Percentiles rank a stretch among this genome's conserved stretches.
Evolutionary conservation across 2,888 invertebrate species (phyloP).

Genomic region (Caenorhabditis wallacei): DNA sequence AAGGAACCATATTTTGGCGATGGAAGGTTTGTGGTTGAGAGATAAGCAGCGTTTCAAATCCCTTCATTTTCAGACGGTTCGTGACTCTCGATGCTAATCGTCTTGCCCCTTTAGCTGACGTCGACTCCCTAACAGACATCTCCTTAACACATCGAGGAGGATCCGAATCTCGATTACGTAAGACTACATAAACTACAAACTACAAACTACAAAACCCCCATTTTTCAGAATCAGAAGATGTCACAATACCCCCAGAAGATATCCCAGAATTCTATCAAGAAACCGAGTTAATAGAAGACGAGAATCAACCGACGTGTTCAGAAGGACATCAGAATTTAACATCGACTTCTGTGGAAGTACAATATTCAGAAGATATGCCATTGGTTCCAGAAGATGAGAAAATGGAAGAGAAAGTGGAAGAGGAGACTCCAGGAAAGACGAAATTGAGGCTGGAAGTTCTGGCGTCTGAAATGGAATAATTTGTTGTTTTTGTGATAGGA

Average conservation of each 20-base stretch:
- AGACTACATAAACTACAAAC: slow-evolving; percentile 8
- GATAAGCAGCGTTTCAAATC: background rate
- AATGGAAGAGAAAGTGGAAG: background rate
- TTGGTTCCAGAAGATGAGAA: background rate
- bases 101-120: slow-evolving; percentile 63
- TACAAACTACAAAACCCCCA: background rate
- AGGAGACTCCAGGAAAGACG: background rate
- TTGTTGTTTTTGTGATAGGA: slow-evolving; percentile 32
- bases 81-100: slow-evolving; percentile 59
- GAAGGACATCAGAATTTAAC: slow-evolving; percentile 10
- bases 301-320: slow-evolving; percentile 12
- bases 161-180: slow-evolving; percentile 50
- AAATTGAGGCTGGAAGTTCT: slow-evolving; percentile 36
- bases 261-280: slow-evolving; percentile 17
- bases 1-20: slow-evolving; percentile 45
- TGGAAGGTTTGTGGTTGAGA: slow-evolving; percentile 47
- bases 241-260: slow-evolving; percentile 20
- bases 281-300: background rate
- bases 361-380: slow-evolving; percentile 12
- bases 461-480: slow-evolving; percentile 40
- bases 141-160: slow-evolving; percentile 55
- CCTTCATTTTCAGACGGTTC: slow-evolving; percentile 43
- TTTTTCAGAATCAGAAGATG: slow-evolving; percentile 51
- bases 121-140: slow-evolving; percentile 57
- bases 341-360: background rate